Conservation (phyloP, 2,888 invertebrate genomes). For the Acrobasis repandana region DNA sequence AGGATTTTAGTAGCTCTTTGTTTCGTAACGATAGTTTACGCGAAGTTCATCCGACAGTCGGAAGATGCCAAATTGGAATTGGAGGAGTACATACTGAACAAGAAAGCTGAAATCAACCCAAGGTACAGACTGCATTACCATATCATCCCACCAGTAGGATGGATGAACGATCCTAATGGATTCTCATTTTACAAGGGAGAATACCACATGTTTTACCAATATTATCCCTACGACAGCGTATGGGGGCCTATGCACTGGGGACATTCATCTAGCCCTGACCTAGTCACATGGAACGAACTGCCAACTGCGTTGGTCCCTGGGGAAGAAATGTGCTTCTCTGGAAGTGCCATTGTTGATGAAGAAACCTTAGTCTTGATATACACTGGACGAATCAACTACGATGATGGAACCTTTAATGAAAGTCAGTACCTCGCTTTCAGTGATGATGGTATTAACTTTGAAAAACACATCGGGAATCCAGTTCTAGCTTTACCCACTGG, state of each 20-base stretch:
- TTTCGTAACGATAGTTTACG: conserved; percentile 37
- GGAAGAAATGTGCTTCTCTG: conserved; percentile 72
- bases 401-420: conserved; percentile 52
- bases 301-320: conserved; percentile 77
- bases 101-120: conserved; percentile 56
- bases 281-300: conserved; percentile 75
- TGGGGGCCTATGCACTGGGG: conserved; percentile 83
- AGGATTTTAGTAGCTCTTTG: conserved; percentile 34
- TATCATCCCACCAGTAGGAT: conserved; percentile 71
- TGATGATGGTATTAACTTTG: conserved; percentile 65
- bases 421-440: conserved; percentile 70
- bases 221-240: conserved; percentile 69
- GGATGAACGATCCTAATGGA: conserved; percentile 84
- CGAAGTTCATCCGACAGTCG: conserved; percentile 34
- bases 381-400: conserved; percentile 52
- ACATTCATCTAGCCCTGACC: conserved; percentile 69
- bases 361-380: conserved; percentile 66
- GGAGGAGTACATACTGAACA: conserved; percentile 61
- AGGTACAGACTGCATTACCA: conserved; percentile 68
- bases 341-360: conserved; percentile 68
- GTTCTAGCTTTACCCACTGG: conserved; percentile 57
- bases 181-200: conserved; percentile 75
- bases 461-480: conserved; percentile 69
- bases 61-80: conserved; percentile 34
- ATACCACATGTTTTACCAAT: conserved; percentile 81